phyloP scores from a whole-genome alignment of 2,888 invertebrate species.

The Diadegma fenestrale region DNA sequence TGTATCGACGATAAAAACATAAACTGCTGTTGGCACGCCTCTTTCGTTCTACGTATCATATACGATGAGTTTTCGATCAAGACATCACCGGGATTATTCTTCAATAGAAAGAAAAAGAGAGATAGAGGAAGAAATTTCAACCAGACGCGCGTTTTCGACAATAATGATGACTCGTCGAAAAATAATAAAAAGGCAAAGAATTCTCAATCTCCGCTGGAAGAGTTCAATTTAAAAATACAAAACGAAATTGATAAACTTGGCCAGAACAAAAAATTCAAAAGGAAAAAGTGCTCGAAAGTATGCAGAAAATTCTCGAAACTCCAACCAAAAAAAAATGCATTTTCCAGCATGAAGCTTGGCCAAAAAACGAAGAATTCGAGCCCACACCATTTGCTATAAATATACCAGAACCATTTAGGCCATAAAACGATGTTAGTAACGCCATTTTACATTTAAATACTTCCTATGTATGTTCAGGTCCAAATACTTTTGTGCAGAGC shows the following conservation, averaged over 20 bases:
- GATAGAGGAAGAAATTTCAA: conserved; percentile 14
- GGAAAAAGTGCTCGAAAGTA: too few relatives aligned
- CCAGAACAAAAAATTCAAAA: too few relatives aligned
- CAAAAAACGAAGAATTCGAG: background rate
- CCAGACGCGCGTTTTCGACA: conserved; percentile 6
- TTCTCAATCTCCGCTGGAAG: background rate
- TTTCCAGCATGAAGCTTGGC: background rate
- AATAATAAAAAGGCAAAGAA: background rate
- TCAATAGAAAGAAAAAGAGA: background rate
- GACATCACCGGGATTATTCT: background rate
- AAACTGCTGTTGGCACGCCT: conserved; percentile 63
- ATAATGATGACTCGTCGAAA: conserved; percentile 12
- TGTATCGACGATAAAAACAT: conserved; percentile 65
- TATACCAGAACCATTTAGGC: conserved; percentile 11
- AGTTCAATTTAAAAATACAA: background rate
- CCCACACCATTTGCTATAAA: background rate
- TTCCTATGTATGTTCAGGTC: background rate
- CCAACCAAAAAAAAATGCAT: background rate
- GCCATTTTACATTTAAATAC: conserved; percentile 24
- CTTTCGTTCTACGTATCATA: conserved; percentile 37
- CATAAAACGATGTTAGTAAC: conserved; percentile 17
- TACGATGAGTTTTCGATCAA: conserved; percentile 19
- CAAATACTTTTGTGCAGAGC: background rate
- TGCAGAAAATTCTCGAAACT: too few relatives aligned
- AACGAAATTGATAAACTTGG: background rate